These are phyloP conservation scores for Atrichornis clamosus DNA, from an alignment of 2,113 vertebrate species.

Conservation along the genomic window DNA sequence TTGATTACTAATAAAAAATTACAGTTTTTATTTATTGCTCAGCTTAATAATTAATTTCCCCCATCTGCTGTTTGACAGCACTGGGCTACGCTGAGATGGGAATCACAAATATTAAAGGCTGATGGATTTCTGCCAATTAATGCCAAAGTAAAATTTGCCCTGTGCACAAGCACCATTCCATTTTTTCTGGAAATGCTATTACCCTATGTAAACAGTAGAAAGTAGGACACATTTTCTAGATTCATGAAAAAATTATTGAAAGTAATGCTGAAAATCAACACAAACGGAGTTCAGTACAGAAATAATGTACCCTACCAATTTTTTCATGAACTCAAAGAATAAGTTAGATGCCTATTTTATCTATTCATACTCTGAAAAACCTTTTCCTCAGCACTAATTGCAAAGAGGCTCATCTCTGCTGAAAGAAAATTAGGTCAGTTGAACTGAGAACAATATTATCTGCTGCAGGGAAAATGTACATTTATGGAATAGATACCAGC, in stretches of 20 bases:
- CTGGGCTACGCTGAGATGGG: not conserved
- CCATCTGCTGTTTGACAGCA: not conserved
- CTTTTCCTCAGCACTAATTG: not conserved
- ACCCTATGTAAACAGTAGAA: not conserved
- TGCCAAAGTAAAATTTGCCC: not conserved
- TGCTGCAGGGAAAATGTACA: not conserved
- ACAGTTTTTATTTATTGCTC: constrained; percentile 26
- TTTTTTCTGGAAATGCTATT: not conserved
- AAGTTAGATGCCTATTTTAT: not conserved
- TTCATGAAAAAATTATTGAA: not conserved
- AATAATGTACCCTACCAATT: not conserved
- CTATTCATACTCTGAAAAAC: not conserved
- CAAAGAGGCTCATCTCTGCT: not conserved
- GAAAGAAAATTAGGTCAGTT: constrained; percentile 11
- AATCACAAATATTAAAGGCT: not conserved
- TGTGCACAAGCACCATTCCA: not conserved
- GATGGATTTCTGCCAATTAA: not conserved
- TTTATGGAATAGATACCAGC: not conserved
- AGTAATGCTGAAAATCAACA: not conserved
- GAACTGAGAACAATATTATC: not conserved
- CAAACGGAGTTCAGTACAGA: not conserved
- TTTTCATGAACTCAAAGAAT: not conserved
- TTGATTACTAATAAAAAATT: constrained; percentile 16
- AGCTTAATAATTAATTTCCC: constrained; percentile 27
- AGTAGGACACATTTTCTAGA: not conserved